Base-by-base conservation (phyloP, 1,140 invertebrate species). In the Drosophila nasuta region DNA sequence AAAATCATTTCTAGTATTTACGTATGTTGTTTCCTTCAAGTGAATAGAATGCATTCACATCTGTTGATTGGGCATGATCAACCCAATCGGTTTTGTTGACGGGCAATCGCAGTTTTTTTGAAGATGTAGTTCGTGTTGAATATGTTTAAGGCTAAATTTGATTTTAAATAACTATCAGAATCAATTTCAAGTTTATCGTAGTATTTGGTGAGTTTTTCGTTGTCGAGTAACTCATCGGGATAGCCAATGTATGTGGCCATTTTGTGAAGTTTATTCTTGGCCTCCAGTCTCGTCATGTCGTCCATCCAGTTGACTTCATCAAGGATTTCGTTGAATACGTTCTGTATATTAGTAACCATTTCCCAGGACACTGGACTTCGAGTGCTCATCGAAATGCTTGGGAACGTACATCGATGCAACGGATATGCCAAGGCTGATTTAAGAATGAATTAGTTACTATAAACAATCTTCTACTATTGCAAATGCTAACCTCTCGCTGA, bases 221-320 rank as follows among this genome's bases (percentile, higher is more conserved):
- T 93, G 68, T 97, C 94, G 2, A 97, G 90, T 43, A 98, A 94
- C 93, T 98, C 97, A 59, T 96, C 95, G 5, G 96, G 96, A 85
- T 97, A 97, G 1, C 96, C 97, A 79, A 98, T 97, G 85, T 97
- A 95, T 1, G 95, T 94, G 1, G 95, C 93, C 95, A 97, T 97
- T 1, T 94, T 93, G 7, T 94, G 93, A 0, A 96, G 95, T 92
- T 97, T 97, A 6, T 95, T 94, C 38, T 96, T 91, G 1, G 96
- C 96, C 33, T 94, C 94, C 65, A 93, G 91, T 60, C 95, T 95
- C 0, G 98, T 98, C 51, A 94, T 93, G 0, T 95, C 94, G 82
- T 98, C 97, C 97, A 98, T 98, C 98, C 97, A 98, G 3, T 96
- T 95, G 1, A 97, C 95, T 81, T 95, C 92, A 6, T 90, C 91